phyloP scores from a whole-genome alignment of 2,797 vertebrate species.

The Cossypha niveicapilla region DNA sequence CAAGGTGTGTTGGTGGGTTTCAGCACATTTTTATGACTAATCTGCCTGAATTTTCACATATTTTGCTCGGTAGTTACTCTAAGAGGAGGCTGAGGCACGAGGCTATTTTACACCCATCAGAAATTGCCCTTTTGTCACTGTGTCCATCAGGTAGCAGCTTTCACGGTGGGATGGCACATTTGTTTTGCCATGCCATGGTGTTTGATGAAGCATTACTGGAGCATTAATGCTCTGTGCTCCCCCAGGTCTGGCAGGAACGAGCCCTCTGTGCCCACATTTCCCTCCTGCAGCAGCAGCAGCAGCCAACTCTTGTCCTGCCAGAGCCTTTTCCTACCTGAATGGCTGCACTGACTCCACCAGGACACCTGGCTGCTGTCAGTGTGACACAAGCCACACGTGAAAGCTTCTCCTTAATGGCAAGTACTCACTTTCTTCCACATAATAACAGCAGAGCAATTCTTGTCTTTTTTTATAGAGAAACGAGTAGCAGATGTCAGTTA shows the following conservation, averaged over 20 bases:
- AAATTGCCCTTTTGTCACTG: neutral
- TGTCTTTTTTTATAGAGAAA: neutral
- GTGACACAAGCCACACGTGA: neutral
- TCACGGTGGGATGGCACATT: neutral
- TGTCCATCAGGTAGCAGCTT: neutral
- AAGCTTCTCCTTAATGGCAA: neutral
- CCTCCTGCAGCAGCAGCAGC: neutral
- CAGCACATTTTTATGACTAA: neutral
- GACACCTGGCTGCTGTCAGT: neutral
- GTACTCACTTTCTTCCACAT: neutral
- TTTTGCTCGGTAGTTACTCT: neutral
- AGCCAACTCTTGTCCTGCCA: neutral
- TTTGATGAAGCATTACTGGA: slow-evolving; percentile 22
- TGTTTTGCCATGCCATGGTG: neutral
- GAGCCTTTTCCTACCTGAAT: neutral
- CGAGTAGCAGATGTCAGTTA: neutral
- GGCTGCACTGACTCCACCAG: neutral
- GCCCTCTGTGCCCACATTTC: neutral
- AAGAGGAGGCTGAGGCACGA: neutral
- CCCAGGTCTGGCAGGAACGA: neutral
- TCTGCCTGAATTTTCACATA: neutral
- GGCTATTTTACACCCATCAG: neutral
- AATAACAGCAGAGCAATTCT: neutral
- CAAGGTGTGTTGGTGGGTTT: neutral
- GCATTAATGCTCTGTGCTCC: neutral